Evolutionary conservation across 1,140 invertebrate species (phyloP), one percentile per base, ranked within the genome.

Genomic region (Antheraea pernyi): DNA sequence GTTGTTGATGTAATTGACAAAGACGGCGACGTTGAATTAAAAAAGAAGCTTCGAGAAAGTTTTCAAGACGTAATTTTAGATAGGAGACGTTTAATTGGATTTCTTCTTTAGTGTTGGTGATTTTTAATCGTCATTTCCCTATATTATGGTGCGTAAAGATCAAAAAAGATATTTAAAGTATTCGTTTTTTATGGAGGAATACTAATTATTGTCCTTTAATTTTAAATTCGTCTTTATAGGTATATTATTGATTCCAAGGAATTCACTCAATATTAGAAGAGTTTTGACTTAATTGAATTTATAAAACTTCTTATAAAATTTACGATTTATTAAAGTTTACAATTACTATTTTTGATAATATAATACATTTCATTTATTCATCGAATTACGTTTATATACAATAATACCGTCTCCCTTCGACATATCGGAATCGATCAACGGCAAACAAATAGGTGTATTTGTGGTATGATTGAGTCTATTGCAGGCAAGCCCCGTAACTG

Each of bases 381-480:
- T 42, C 39, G 39, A 42, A 11, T 42, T 42, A 42, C 8, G 7
- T 42, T 42, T 42, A 4, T 42, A 3, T 42, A 42, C 59, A 65
- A 72, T 65, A 60, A 60, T 60, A 22, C n/a, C 18, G 59, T 22
- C 22, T 19, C 18, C 59, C 22, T 77, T 69, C 78, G 39, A 42
- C 16, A 53, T 71, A 59, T 70, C 66, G 68, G 70, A 86, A 72
- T 85, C 84, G 83, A 87, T 89, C 84, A 82, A 72, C 76, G 70
- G 74, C 84, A 86, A 88, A 85, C 80, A 86, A 86, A 81, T 82
- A 84, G 84, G 81, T 76, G 81, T 85, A 87, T 86, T 78, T 78
- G 69, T 79, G 68, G 69, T 74, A 83, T 80, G 83, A 84, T 84
- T 80, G 79, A 82, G 76, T 85, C 79, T 80, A 82, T 83, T 83